Base-by-base conservation (phyloP, 2,113 vertebrate species). In the Sigmodon hispidus region DNA sequence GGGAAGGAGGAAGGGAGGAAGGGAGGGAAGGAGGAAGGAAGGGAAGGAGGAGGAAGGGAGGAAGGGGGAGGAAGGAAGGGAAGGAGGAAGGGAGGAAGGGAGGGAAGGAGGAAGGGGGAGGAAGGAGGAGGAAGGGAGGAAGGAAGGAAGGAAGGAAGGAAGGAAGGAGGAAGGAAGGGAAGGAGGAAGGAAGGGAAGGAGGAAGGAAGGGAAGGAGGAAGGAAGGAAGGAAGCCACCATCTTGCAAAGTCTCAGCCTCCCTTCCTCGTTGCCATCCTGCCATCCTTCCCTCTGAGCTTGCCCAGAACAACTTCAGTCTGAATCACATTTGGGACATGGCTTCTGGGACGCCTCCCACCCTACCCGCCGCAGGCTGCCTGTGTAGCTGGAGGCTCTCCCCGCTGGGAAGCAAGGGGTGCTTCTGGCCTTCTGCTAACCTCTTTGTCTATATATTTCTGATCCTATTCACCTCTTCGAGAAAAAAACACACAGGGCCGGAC, bases 11-110 rank as follows among this genome's bases (percentile, higher is more conserved):
- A 3, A 21, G 34, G 7, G 21, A n/a, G 48, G 19, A 4, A 1
- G 5, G 11, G 11, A 9, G 12, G 22, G 4, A 5, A 8, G 26
- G 10, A 0, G 9, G 16, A 11, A 17, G 75, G 12, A 31, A 34
- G 9, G 7, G 45, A 21, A 29, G 24, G 24, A 48, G 10, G 43
- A 43, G 70, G 70, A n/a, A 75, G 9, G 36, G 22, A 11, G 19
- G 15, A 13, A 75, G 45, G 26, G 43, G 21, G 2, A 40, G n/a
- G 15, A 3, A 21, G 8, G 21, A 1, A n/a, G 34, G 55, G 2
- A 12, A 22, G 31, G 1, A 7, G 4, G 6, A 3, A 21, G 34
- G 7, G 21, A n/a, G 48, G 19, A 4, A 1, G 5, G 11, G 11
- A 9, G 12, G 22, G 4, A 5, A 8, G 26, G 10, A 0, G 9